Base-by-base conservation (phyloP, 2,797 vertebrate genomes). In the Microctenopoma steveboyesi region DNA sequence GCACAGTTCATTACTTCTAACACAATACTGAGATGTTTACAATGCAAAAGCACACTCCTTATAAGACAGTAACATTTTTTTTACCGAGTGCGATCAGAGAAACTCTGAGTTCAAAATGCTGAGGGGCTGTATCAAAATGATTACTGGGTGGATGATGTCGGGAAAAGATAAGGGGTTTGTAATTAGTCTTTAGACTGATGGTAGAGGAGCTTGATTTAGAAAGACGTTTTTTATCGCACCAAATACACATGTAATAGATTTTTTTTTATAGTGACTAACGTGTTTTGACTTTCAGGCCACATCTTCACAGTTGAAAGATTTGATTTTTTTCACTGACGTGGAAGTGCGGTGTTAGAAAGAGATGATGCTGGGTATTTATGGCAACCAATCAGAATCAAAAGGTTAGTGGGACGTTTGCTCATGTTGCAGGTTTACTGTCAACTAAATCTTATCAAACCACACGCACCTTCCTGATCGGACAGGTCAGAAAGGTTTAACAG, bases 291-390 rank as follows among this genome's bases (percentile, higher is more conserved):
- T 9, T 39, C 37, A 12, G 30, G 1, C 33, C 33, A 35, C 33
- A 35, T 40, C 53, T 6, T 14, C 11, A 39, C 37, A 9, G 37
- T 55, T 12, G 5, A 39, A 10, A 33, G 2, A 51, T 40, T 47
- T 61, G 37, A 10, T 51, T 58, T 46, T 53, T n/a, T 14, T 30
- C 13, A 15, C 49, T 74, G 25, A 61, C 53, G 5, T 48, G 45
- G 25, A 16, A 22, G 45, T 37, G 30, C n/a, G 7, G 1, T 48
- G 4, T 7, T 64, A n/a, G 27, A 5, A 27, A 11, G 15, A 18
- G 14, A 7, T 27, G n/a, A 0, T 9, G 11, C 13, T 5, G 7
- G n/a, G n/a, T 2, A 15, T 48, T 33, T 35, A 35, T 35, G 7
- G 7, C 7, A 47, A 46, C 42, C 18, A 47, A 6, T 64, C 47